Evolutionary conservation across 2,888 invertebrate species (phyloP).

Genomic region (Orchestes rusci): DNA sequence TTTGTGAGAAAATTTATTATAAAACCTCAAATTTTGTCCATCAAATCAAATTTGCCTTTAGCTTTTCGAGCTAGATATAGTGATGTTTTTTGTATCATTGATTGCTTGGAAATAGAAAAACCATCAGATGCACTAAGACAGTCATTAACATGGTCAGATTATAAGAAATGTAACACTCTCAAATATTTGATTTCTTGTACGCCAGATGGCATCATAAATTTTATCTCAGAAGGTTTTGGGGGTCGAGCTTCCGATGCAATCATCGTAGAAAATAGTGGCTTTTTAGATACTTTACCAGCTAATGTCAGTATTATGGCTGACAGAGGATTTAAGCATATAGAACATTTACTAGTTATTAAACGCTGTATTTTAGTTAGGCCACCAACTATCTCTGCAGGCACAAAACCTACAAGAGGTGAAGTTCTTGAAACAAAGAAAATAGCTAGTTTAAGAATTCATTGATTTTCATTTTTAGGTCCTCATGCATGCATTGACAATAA

Average conservation of each 20-base stretch:
- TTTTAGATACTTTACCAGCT: slow-evolving; percentile 22
- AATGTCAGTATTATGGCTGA: slow-evolving; percentile 26
- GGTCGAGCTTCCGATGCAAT: slow-evolving; percentile 25
- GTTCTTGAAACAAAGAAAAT: slow-evolving; percentile 29
- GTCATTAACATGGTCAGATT: no score
- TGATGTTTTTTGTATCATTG: no score
- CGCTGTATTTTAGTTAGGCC: slow-evolving; percentile 24
- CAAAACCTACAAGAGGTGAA: slow-evolving; percentile 26
- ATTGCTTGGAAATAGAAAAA: no score
- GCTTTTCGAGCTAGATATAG: no score
- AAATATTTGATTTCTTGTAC: no score
- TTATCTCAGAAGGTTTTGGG: slow-evolving; percentile 27
- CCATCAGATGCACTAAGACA: no score
- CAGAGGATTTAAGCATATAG: slow-evolving; percentile 29
- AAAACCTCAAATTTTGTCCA: no score
- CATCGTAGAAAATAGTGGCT: slow-evolving; percentile 28
- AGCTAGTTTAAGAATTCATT: slow-evolving; percentile 32
- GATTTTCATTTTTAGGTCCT: slow-evolving; percentile 27
- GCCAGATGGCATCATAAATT: slow-evolving; percentile 29
- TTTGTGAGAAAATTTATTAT: no score
- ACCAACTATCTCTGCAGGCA: slow-evolving; percentile 23
- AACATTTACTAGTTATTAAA: slow-evolving; percentile 16
- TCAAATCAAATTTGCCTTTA: no score
- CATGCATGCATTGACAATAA: no score
- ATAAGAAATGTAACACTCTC: no score